Percentiles rank a stretch among this genome's conserved stretches.
phyloP scores from a whole-genome alignment of 2,888 invertebrate genomes.

The Cylloceria caligata region DNA sequence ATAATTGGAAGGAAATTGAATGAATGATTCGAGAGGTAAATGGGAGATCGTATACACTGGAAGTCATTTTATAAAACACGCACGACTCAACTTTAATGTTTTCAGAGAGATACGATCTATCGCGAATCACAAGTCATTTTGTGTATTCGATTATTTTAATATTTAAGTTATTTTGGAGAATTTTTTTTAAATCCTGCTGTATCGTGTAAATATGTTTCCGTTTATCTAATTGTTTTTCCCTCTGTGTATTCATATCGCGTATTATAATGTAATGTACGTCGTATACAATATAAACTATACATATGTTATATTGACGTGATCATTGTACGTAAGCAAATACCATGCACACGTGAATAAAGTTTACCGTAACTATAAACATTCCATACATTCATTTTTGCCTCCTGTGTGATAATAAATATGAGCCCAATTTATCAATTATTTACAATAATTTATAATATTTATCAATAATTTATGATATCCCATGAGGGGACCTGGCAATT shows the following conservation, averaged over 20 bases:
- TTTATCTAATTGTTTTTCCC: slow-evolving; percentile 25
- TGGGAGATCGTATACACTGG: neutral
- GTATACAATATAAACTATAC: slow-evolving; percentile 42
- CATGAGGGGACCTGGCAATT: too few relatives aligned
- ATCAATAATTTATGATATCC: too few relatives aligned
- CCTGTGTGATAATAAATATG: neutral
- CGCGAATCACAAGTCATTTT: slow-evolving; percentile 5
- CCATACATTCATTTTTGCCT: neutral
- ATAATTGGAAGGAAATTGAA: neutral
- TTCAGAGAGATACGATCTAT: slow-evolving; percentile 26
- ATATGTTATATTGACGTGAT: slow-evolving; percentile 46
- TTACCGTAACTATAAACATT: slow-evolving; percentile 41
- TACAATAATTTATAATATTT: too few relatives aligned
- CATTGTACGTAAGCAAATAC: slow-evolving; percentile 46
- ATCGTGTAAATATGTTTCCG: slow-evolving; percentile 60
- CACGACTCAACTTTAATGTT: slow-evolving; percentile 59
- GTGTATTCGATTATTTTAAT: slow-evolving; percentile 22
- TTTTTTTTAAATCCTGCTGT: slow-evolving; percentile 41
- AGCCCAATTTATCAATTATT: too few relatives aligned
- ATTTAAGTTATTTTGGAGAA: slow-evolving; percentile 34
- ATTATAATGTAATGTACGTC: slow-evolving; percentile 40
- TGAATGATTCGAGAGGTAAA: neutral
- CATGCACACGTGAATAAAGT: slow-evolving; percentile 62
- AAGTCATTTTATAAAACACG: slow-evolving; percentile 54
- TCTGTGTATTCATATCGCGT: slow-evolving; percentile 35